Evolutionary conservation across 1,140 invertebrate genomes (phyloP).

Genomic region (Riptortus pedestris): DNA sequence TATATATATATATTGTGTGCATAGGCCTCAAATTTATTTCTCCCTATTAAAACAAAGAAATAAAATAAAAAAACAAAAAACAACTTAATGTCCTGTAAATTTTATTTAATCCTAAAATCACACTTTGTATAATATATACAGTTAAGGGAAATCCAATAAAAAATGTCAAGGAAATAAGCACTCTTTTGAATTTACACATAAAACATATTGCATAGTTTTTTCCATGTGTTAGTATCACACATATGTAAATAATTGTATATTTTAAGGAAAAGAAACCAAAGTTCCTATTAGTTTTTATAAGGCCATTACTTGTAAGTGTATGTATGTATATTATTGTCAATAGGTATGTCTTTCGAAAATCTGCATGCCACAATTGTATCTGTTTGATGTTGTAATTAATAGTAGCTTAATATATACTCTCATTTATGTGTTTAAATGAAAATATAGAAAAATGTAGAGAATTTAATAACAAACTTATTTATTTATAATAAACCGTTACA

Average conservation of each 20-base stretch:
- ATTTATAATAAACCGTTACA: not conserved
- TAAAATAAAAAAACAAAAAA: too few species aligned
- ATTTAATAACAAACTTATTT: constrained; percentile 12
- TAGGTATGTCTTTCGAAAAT: constrained; percentile 20
- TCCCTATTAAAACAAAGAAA: too few species aligned
- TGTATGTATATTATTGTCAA: constrained; percentile 19
- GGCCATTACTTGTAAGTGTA: not conserved
- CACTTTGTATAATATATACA: too few species aligned
- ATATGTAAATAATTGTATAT: constrained; percentile 18
- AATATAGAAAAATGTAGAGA: constrained; percentile 18
- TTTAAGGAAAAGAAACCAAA: constrained; percentile 13
- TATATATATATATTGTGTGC: too few species aligned
- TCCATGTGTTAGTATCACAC: too few species aligned
- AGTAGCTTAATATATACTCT: constrained; percentile 25
- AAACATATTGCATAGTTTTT: too few species aligned
- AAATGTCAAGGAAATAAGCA: too few species aligned
- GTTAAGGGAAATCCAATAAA: too few species aligned
- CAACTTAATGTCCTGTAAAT: too few species aligned
- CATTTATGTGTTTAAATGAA: constrained; percentile 26
- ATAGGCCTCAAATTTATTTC: too few species aligned
- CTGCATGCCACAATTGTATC: constrained; percentile 17
- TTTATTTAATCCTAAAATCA: too few species aligned
- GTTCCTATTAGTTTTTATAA: constrained; percentile 20
- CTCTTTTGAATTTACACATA: too few species aligned
- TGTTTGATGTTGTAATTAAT: constrained; percentile 27